Percentiles rank a stretch among this genome's conserved stretches.
These are phyloP conservation scores for Leptarthrus brevirostris DNA, from an alignment of 2,888 invertebrate genomes.

Conservation along the genomic window DNA sequence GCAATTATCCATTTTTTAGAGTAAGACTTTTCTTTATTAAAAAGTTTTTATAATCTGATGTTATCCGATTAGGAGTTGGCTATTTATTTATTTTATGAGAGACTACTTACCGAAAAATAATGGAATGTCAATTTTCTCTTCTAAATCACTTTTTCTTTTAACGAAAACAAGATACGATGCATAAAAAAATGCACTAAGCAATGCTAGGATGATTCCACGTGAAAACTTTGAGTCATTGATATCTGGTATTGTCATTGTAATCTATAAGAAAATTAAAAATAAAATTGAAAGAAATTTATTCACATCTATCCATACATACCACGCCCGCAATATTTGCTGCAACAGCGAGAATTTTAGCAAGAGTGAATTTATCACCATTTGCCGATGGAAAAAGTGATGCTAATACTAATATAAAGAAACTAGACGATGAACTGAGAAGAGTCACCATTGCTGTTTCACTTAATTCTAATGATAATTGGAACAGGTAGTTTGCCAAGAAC, in stretches of 20 bases:
- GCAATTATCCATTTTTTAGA: too few species aligned
- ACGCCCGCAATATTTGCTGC: slow-evolving; percentile 81
- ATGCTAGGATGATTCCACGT: slow-evolving; percentile 81
- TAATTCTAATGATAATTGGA: slow-evolving; percentile 87
- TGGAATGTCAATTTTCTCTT: slow-evolving; percentile 93
- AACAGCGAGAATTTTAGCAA: slow-evolving; percentile 87
- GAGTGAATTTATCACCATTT: slow-evolving; percentile 83
- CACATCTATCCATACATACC: slow-evolving; percentile 75
- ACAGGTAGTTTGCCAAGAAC: slow-evolving; percentile 94
- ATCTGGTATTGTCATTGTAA: slow-evolving; percentile 82
- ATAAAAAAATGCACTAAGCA: slow-evolving; percentile 90
- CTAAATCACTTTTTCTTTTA: slow-evolving; percentile 86
- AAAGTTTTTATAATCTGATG: too few species aligned
- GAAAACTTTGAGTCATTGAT: slow-evolving; percentile 77
- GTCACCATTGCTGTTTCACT: slow-evolving; percentile 89
- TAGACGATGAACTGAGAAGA: slow-evolving; percentile 88
- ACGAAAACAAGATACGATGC: slow-evolving; percentile 91
- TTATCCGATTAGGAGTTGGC: too few species aligned
- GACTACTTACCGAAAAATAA: slow-evolving; percentile 92
- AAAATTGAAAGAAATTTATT: slow-evolving; percentile 30
- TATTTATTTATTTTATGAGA: too few species aligned
- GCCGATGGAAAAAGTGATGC: slow-evolving; percentile 89
- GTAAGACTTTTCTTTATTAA: too few species aligned
- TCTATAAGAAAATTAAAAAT: slow-evolving; percentile 67
- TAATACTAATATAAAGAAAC: slow-evolving; percentile 87